These are phyloP conservation scores for Calycopis cecrops DNA, from an alignment of 1,140 invertebrate species.

Conservation along the genomic window DNA sequence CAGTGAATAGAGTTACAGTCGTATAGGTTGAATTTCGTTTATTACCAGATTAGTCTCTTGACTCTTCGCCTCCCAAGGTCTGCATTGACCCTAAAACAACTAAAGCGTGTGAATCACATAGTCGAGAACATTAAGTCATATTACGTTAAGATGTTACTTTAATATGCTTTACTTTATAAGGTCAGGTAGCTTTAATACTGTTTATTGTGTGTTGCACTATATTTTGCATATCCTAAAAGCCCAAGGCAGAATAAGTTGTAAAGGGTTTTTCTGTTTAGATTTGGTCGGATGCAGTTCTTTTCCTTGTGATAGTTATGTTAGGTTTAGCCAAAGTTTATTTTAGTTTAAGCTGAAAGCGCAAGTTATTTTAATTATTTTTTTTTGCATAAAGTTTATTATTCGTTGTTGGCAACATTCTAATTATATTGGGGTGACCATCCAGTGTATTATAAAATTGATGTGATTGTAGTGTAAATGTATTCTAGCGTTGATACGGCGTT, in stretches of 20 bases:
- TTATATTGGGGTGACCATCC: background rate
- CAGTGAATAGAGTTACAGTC: too few species aligned
- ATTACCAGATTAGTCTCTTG: too few species aligned
- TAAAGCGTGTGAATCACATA: background rate
- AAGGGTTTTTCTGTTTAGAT: background rate
- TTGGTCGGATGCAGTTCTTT: conserved; percentile 7
- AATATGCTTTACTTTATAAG: background rate
- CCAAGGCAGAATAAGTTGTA: background rate
- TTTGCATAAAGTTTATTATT: conserved; percentile 4
- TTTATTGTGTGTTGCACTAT: background rate
- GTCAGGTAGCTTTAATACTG: conserved; percentile 5
- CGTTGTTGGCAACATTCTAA: background rate
- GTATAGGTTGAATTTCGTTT: too few species aligned
- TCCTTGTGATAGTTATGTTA: conserved; percentile 44
- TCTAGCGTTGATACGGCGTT: background rate
- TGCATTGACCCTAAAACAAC: too few species aligned
- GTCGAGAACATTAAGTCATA: background rate
- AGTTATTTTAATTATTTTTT: conserved; percentile 2
- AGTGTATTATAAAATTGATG: background rate
- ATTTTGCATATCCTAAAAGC: background rate
- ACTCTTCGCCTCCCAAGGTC: too few species aligned
- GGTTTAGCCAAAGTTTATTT: conserved; percentile 63
- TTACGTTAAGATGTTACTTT: background rate
- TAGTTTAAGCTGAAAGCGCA: conserved; percentile 50
- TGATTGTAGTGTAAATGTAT: background rate